Evolutionary conservation across 1,140 invertebrate species (phyloP).

Genomic region (Nebria ingens): DNA sequence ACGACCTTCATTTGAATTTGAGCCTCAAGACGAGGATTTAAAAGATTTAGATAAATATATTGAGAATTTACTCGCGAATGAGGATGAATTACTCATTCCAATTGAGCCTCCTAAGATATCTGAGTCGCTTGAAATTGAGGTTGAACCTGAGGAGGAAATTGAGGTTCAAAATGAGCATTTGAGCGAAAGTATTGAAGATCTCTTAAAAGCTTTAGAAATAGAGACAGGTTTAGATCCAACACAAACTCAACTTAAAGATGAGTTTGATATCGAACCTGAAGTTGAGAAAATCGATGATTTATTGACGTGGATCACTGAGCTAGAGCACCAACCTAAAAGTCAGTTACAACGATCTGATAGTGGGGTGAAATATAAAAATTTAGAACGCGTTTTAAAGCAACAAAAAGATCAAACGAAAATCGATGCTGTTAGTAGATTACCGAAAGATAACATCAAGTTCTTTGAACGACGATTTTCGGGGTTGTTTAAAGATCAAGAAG

Average conservation of each 20-base stretch:
- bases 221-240: slow-evolving; percentile 23
- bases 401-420: slow-evolving; percentile 23
- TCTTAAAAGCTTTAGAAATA: slow-evolving; percentile 29
- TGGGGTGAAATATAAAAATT: slow-evolving; percentile 31
- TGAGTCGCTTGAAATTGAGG: background rate
- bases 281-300: slow-evolving; percentile 31
- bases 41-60: slow-evolving; percentile 31
- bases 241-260: slow-evolving; percentile 13
- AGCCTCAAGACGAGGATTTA: slow-evolving; percentile 28
- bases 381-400: slow-evolving; percentile 26
- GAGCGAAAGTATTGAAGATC: slow-evolving; percentile 31
- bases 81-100: slow-evolving; percentile 30
- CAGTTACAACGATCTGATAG: slow-evolving; percentile 25
- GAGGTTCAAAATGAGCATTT: slow-evolving; percentile 14
- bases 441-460: slow-evolving; percentile 28
- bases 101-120: slow-evolving; percentile 22
- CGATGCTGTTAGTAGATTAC: slow-evolving; percentile 27
- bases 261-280: slow-evolving; percentile 19
- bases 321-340: slow-evolving; percentile 29
- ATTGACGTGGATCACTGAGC: slow-evolving; percentile 30
- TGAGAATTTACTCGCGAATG: slow-evolving; percentile 28
- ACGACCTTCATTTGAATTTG: slow-evolving; percentile 30
- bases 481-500: slow-evolving; percentile 19
- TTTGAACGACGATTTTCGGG: slow-evolving; percentile 30
- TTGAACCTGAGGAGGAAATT: slow-evolving; percentile 10